Conservation (phyloP, 64 coral and sea anemone species). For the Stichodactyla helianthus region DNA sequence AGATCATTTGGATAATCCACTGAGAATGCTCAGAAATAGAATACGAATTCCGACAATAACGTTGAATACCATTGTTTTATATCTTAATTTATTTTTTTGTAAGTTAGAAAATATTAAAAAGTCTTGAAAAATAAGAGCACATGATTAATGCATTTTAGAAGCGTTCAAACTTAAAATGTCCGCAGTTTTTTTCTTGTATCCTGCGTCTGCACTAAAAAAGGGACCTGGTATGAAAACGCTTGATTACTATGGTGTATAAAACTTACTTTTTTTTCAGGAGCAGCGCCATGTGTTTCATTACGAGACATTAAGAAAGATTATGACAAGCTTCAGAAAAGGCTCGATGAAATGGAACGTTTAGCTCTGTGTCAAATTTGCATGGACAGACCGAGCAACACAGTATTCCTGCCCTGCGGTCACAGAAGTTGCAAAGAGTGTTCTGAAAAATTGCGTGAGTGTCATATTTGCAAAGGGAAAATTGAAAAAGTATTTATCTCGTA, state of each 20-base stretch:
- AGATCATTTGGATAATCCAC: too few relatives aligned
- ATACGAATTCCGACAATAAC: too few relatives aligned
- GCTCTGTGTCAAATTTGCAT: slow-evolving; percentile 41
- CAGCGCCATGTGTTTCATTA: neutral
- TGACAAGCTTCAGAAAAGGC: neutral
- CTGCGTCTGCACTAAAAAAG: too few relatives aligned
- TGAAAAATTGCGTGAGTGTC: slow-evolving; percentile 12
- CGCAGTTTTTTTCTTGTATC: too few relatives aligned
- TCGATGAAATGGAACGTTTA: neutral
- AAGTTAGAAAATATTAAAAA: too few relatives aligned
- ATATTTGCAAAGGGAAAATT: slow-evolving; percentile 1
- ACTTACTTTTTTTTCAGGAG: slow-evolving; percentile 4
- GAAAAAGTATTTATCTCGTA: slow-evolving; percentile 24
- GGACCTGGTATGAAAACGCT: too few relatives aligned
- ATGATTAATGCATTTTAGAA: too few relatives aligned
- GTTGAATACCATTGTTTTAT: too few relatives aligned
- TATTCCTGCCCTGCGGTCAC: slow-evolving; percentile 36
- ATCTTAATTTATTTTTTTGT: too few relatives aligned
- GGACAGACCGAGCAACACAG: slow-evolving; percentile 20
- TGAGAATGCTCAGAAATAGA: too few relatives aligned
- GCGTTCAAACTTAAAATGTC: too few relatives aligned
- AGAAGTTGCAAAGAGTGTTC: slow-evolving; percentile 20
- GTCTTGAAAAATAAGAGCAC: too few relatives aligned
- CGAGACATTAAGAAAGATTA: neutral
- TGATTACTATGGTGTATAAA: neutral